Conservation (phyloP, 2,113 vertebrate species). For the Peucedramus taeniatus region DNA sequence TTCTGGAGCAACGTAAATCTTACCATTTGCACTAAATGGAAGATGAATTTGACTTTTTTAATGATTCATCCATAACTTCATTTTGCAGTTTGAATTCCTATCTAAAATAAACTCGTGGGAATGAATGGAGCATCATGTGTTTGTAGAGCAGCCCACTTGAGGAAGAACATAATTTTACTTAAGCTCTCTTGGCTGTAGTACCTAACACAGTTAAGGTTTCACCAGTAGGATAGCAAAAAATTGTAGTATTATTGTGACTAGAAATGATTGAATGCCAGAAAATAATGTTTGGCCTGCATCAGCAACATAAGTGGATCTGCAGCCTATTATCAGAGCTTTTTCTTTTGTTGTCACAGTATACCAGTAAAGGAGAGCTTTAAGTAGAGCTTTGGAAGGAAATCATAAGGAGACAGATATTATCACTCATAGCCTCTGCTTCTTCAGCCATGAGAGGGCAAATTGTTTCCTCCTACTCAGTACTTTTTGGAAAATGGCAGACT, state of each 20-base stretch:
- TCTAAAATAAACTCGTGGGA: neutral
- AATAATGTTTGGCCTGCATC: neutral
- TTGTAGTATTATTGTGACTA: neutral
- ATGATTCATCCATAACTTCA: neutral
- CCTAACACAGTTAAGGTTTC: neutral
- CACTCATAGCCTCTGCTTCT: neutral
- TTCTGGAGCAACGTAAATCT: neutral
- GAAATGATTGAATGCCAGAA: neutral
- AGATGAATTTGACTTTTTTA: neutral
- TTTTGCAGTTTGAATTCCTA: neutral
- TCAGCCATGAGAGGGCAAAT: neutral
- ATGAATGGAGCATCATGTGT: neutral
- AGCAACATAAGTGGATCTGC: neutral
- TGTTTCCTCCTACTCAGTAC: neutral
- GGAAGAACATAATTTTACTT: neutral
- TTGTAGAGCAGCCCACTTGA: neutral
- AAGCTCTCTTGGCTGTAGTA: neutral
- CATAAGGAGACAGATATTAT: neutral
- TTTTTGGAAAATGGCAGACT: neutral
- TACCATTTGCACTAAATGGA: neutral
- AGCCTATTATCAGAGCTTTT: neutral
- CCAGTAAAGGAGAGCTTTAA: neutral
- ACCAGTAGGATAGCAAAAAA: neutral
- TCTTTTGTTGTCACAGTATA: neutral
- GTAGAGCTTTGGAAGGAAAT: neutral